phyloP scores from a whole-genome alignment of 2,797 vertebrate genomes.

The Acanthis flammea region DNA sequence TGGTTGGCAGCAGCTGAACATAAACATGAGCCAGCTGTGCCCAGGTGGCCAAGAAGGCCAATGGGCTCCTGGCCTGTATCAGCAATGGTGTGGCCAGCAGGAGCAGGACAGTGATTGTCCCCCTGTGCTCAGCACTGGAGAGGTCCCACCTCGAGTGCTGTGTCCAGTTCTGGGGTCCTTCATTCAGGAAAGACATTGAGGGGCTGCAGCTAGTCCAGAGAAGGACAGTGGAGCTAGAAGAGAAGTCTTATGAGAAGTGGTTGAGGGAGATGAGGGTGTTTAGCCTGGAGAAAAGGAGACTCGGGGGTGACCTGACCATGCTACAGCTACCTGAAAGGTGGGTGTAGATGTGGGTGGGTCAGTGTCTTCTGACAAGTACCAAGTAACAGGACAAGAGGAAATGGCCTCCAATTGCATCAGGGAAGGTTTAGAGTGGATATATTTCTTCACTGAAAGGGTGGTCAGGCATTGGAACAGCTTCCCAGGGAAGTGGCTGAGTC shows the following conservation, averaged over 20 bases:
- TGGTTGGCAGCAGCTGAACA: background rate
- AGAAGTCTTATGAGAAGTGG: background rate
- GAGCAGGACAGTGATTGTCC: background rate
- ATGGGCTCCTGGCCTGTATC: background rate
- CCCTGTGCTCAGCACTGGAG: background rate
- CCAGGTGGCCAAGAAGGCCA: background rate
- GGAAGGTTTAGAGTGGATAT: background rate
- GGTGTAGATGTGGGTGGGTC: background rate
- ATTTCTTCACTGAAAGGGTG: background rate
- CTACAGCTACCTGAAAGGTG: background rate
- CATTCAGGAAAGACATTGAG: background rate
- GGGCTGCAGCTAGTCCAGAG: rapidly evolving
- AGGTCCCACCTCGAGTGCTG: rapidly evolving
- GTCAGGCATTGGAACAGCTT: background rate
- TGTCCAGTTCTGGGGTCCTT: background rate
- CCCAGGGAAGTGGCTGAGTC: background rate
- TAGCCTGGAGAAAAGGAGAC: background rate
- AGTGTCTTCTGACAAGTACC: background rate
- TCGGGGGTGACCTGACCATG: background rate
- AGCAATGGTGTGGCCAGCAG: background rate
- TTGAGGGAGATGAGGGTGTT: background rate
- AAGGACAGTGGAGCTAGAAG: background rate
- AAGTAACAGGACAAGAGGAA: background rate
- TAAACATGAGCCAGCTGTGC: background rate
- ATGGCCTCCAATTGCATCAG: background rate